Base-by-base conservation (phyloP, 2,888 invertebrate genomes). In the Eledona agricola region DNA sequence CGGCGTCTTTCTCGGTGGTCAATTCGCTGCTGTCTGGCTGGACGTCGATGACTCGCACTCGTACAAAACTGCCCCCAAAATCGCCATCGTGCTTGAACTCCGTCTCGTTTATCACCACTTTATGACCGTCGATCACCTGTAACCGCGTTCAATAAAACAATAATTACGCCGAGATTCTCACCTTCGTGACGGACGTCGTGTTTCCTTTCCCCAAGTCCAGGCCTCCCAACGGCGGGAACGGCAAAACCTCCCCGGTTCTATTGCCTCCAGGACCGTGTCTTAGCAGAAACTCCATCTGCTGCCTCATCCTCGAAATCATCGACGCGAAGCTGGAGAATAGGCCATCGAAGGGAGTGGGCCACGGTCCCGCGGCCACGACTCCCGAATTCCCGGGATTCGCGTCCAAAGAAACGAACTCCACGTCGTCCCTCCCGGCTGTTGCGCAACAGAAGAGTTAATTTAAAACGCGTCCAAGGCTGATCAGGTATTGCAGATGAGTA, bases 91-190 rank as follows among this genome's bases (percentile, higher is more conserved):
- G 72, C 23, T 71, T 70, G 70, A 78, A 81, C 38, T 77, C 77
- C 1, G 82, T 81, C 62, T 81, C 79, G 65, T 82, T 82, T 52
- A 81, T 76, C 16, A 79, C 79, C 28, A 81, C 79, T 16, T 78
- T 75, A 65, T 81, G 80, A 26, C 80, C 80, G 54, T 80, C 73
- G 59, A 81, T 77, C 5, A 81, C 58, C 81, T 82, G n/a, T n/a
- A n/a, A n/a, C n/a, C n/a, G n/a, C n/a, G n/a, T n/a, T n/a, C n/a
- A 63, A 9, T 66, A 58, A 88, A 13, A 11, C 15, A 15, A 12
- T 15, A 31, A 12, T 13, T 32, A 16, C 17, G 17, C 5, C 9
- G 3, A 9, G n/a, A 17, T 12, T 15, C 31, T n/a, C 2, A 76
- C 76, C 69, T 76, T 75, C 3, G 74, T 75, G 29, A 74, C 70